Evolutionary conservation across 2,888 invertebrate species (phyloP).

Genomic region (Erannis defoliaria): DNA sequence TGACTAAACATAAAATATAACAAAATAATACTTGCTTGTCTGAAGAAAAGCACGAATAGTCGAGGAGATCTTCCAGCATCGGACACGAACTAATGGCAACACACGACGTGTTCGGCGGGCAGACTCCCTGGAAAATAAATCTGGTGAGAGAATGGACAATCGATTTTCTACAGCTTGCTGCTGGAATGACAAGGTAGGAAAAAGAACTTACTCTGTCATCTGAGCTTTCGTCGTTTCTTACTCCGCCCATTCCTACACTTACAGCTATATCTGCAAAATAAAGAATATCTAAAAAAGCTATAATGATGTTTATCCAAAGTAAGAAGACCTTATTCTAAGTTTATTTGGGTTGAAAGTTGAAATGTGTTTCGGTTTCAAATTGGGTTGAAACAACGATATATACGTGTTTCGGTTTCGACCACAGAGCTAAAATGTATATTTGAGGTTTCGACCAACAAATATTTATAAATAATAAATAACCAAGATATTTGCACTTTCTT

Average conservation of each 20-base stretch:
- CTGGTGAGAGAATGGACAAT: neutral
- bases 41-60: conserved; percentile 87
- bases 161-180: neutral
- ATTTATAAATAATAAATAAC: no score
- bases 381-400: no score
- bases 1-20: neutral
- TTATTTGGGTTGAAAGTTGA: no score
- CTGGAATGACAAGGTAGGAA: neutral
- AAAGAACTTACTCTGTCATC: conserved; percentile 56
- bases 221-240: conserved; percentile 56
- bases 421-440: no score
- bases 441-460: no score
- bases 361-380: no score
- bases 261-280: conserved; percentile 69
- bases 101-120: conserved; percentile 79
- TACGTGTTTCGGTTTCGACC: no score
- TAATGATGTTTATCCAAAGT: neutral
- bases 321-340: no score
- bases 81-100: conserved; percentile 86
- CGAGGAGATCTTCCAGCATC: conserved; percentile 84
- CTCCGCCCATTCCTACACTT: conserved; percentile 66
- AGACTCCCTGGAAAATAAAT: conserved; percentile 67
- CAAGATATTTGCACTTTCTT: no score
- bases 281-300: conserved; percentile 17
- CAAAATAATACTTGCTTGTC: conserved; percentile 75